Conservation (phyloP, 2,888 invertebrate genomes). For the Rhabditoides inermis region DNA sequence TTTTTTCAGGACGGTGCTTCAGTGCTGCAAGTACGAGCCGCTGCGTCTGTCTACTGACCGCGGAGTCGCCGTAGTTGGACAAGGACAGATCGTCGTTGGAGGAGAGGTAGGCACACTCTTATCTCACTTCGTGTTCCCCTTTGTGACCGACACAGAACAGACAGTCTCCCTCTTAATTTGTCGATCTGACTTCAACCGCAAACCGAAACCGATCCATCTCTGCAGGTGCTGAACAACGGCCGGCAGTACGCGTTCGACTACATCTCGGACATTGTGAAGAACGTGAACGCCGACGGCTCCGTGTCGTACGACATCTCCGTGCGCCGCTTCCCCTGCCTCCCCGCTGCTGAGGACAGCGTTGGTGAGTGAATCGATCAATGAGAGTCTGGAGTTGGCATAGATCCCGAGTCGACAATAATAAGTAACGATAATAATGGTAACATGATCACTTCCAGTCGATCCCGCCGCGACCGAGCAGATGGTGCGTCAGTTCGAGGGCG, state of each 20-base stretch:
- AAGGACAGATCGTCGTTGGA: constrained; percentile 42
- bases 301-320: constrained; percentile 45
- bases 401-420: neutral
- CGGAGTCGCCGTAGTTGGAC: constrained; percentile 40
- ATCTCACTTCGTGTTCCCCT: too few species aligned
- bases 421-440: neutral
- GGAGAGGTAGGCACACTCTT: too few species aligned
- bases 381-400: too few species aligned
- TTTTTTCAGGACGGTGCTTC: constrained; percentile 28
- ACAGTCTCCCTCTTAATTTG: neutral
- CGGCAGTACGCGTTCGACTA: constrained; percentile 48
- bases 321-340: constrained; percentile 41
- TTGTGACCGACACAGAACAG: neutral
- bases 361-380: constrained; percentile 5
- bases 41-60: constrained; percentile 38
- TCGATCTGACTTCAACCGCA: neutral
- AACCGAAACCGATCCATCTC: neutral
- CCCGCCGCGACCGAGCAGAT: neutral
- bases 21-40: constrained; percentile 38
- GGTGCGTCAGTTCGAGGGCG: neutral
- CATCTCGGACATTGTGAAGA: constrained; percentile 40
- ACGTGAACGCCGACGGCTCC: constrained; percentile 21
- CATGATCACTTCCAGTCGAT: neutral
- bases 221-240: constrained; percentile 14
- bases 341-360: constrained; percentile 10